Conservation (phyloP, 2,113 vertebrate species). For the Terrapene triunguis region DNA sequence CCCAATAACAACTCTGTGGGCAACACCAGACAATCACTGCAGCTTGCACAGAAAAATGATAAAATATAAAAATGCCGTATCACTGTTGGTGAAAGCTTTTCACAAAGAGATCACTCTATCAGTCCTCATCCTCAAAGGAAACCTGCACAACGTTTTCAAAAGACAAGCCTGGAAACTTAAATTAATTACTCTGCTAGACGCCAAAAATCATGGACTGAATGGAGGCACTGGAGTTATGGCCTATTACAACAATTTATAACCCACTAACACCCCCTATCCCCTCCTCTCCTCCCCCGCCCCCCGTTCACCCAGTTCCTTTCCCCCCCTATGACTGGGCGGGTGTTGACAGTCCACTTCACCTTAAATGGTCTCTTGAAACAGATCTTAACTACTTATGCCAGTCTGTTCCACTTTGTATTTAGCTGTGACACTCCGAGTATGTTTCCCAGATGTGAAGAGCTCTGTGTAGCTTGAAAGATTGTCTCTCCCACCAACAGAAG, state of each 20-base stretch:
- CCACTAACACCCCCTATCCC: neutral
- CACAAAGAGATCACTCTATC: neutral
- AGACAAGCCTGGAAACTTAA: neutral
- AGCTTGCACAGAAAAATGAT: neutral
- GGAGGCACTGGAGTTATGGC: neutral
- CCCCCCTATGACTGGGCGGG: neutral
- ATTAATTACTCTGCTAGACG: neutral
- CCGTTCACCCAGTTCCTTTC: neutral
- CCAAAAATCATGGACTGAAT: neutral
- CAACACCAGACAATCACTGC: neutral
- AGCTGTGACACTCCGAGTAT: neutral
- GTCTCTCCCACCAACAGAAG: neutral
- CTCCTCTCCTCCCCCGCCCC: rapidly evolving
- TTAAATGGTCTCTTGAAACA: neutral
- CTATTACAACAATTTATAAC: neutral
- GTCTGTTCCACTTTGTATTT: neutral
- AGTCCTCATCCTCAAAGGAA: neutral
- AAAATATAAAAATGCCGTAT: neutral
- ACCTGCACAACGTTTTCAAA: neutral
- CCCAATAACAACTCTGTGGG: neutral
- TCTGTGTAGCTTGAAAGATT: neutral
- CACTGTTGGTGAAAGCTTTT: neutral
- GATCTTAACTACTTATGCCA: neutral
- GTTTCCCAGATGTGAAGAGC: neutral
- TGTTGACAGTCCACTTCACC: neutral